phyloP scores from a whole-genome alignment of 2,888 invertebrate genomes.

The Ormyrus thymus region DNA sequence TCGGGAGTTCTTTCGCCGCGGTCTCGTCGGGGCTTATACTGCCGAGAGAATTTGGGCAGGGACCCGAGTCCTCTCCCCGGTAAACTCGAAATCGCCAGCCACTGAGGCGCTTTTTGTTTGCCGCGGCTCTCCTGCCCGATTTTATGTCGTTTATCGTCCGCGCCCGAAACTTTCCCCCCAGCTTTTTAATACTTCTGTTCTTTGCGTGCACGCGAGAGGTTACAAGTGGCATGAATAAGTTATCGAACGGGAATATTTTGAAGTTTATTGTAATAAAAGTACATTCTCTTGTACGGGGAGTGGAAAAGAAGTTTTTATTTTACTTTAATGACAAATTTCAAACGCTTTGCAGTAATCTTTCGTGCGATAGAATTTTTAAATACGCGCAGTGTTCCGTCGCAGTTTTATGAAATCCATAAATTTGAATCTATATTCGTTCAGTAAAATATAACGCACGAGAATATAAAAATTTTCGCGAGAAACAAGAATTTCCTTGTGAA shows the following conservation, averaged over 20 bases:
- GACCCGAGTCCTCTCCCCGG: neutral
- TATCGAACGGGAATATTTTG: neutral
- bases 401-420: neutral
- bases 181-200: neutral
- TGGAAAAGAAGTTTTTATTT: no score
- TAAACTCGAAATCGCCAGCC: conserved; percentile 29
- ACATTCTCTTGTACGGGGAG: no score
- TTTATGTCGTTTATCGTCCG: conserved; percentile 42
- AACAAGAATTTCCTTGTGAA: no score
- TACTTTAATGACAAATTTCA: no score
- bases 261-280: neutral
- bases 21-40: conserved; percentile 1
- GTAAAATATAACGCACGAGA: conserved; percentile 8
- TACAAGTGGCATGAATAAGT: neutral
- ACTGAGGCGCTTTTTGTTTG: conserved; percentile 38
- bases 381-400: no score
- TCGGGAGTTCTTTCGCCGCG: neutral
- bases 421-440: neutral
- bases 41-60: conserved; percentile 42
- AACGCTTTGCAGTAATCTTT: no score
- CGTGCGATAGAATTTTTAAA: no score
- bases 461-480: neutral
- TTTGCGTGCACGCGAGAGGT: neutral
- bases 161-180: conserved; percentile 1
- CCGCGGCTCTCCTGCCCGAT: conserved; percentile 5